These are phyloP conservation scores for Astreopora myriophthalma DNA, from an alignment of 64 coral and sea anemone genomes.

Conservation along the genomic window DNA sequence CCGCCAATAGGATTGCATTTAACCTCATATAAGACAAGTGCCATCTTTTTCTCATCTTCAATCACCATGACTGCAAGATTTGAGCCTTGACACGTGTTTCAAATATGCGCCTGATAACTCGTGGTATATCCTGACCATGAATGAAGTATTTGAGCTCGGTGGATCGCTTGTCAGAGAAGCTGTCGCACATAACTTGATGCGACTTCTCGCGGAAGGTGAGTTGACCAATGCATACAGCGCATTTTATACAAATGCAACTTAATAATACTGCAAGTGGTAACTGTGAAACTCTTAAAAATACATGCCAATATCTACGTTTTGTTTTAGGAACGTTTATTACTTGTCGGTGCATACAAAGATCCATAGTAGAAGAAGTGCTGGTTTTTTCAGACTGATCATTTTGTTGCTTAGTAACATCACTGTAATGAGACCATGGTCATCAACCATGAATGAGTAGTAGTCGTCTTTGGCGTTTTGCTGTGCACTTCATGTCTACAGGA, in stretches of 20 bases:
- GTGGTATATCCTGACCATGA: constrained; percentile 92
- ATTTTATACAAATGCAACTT: not conserved
- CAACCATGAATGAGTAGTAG: no score
- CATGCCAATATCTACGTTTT: no score
- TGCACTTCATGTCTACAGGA: constrained; percentile 23
- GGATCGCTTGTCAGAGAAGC: constrained; percentile 77
- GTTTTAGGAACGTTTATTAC: no score
- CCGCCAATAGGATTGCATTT: no score
- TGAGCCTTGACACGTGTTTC: constrained; percentile 35
- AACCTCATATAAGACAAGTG: no score
- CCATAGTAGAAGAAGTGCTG: no score
- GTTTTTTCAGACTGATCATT: no score
- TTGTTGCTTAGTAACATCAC: no score
- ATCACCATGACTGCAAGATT: not conserved
- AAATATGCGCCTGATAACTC: constrained; percentile 88
- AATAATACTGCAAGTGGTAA: no score
- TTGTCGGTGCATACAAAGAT: no score
- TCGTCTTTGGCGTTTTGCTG: not conserved
- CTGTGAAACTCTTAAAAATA: no score
- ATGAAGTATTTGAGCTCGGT: constrained; percentile 89
- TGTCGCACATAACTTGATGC: constrained; percentile 86
- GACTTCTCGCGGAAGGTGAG: constrained; percentile 84
- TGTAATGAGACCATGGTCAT: no score
- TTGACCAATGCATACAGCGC: not conserved
- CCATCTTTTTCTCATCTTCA: not conserved